Percentiles rank a stretch among this genome's conserved stretches.
Evolutionary conservation across 2,113 vertebrate species (phyloP).

Genomic region (Plecotus auritus): DNA sequence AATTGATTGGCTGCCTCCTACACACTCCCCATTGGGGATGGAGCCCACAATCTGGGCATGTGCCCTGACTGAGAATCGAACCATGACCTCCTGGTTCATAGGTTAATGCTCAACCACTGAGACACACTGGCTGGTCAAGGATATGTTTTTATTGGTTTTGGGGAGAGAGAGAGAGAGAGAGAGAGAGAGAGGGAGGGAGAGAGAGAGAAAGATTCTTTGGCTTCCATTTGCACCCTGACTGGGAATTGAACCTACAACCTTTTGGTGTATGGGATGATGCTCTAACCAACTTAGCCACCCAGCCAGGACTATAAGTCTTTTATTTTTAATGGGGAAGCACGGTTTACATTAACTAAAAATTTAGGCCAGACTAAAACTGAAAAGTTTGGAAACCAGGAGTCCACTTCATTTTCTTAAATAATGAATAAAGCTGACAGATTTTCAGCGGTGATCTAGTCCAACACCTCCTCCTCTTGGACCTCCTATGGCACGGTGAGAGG

Average conservation of each 20-base stretch:
- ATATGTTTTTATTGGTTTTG: background rate
- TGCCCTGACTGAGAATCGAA: too few relatives aligned
- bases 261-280: background rate
- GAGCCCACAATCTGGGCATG: too few relatives aligned
- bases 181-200: too few relatives aligned
- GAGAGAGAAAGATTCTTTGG: background rate
- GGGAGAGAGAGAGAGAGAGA: background rate
- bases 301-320: background rate
- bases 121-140: background rate
- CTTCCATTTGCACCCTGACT: background rate
- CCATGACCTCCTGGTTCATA: too few relatives aligned
- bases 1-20: too few relatives aligned
- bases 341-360: background rate
- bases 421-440: background rate
- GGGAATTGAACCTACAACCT: background rate
- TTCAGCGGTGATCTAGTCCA: background rate
- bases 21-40: too few relatives aligned
- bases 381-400: background rate
- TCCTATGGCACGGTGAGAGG: background rate
- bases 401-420: background rate
- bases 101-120: too few relatives aligned
- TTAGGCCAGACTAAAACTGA: background rate
- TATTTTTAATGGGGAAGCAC: background rate
- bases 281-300: background rate
- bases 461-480: background rate